Base-by-base conservation (phyloP, 2,797 vertebrate genomes). In the Lates japonicus region DNA sequence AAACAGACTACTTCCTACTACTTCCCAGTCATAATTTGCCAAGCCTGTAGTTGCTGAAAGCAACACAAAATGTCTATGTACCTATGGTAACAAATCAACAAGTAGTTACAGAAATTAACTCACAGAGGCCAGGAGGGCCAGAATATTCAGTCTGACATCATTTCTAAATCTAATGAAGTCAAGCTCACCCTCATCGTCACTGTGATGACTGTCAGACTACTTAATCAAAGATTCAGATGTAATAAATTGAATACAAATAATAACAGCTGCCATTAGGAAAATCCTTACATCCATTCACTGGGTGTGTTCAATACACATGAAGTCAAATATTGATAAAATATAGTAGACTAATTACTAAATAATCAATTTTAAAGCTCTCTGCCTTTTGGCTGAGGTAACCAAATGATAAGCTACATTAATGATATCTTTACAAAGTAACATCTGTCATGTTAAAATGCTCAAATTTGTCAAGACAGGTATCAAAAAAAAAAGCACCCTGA, bases 1-100 rank as follows among this genome's bases (percentile, higher is more conserved):
- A 17, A 20, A 42, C 13, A 11, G 22, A 61, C 41, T 54, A 35
- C 46, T 73, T 37, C 8, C 37, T 62, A 57, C 37, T 62, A 57
- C 57, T 70, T 82, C 72, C 55, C 78, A 42, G 20, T 52, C 14
- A 42, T 16, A 58, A 8, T 31, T 48, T 42, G 14, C 55, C 25
- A 58, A 46, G 31, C n/a, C 7, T 60, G 54, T 39, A n/a, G 22
- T 25, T 44, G n/a, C n/a, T n/a, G n/a, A 41, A 9, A 22, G 29
- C 42, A 65, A 31, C n/a, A 57, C 39, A 75, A 65, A 65, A 6
- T 35, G 60, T 33, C 6, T 31, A 11, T 13, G 44, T 41, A 65
- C 25, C 33, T 29, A 22, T 20, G 42, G 41, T 31, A 33, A 57
- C 17, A 37, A 44, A 74, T 54, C 22, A 65, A 52, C 17, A 19